Base-by-base conservation (phyloP, 2,113 vertebrate genomes). In the Euleptes europaea region DNA sequence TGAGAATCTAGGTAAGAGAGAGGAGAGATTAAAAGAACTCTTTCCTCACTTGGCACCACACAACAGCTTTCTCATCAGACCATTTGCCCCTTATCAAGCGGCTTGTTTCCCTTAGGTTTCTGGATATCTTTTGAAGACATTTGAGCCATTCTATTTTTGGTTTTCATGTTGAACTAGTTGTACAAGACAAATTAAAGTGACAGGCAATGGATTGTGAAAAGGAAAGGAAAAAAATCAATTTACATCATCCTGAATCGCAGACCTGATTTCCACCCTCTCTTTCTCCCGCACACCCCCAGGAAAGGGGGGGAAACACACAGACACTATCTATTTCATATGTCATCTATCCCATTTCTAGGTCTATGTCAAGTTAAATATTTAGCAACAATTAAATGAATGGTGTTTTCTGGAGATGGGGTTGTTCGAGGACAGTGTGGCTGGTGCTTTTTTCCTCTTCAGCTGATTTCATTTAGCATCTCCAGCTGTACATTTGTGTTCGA, bases 111-210 rank as follows among this genome's bases (percentile, higher is more conserved):
- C 66, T 33, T 42, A 33, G 15, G 21, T 74, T 12, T 42, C 57
- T 71, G 28, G 76, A 81, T 83, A 80, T 15, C 14, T 74, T 80
- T 63, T 33, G 28, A 49, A 82, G 63, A 76, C 26, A 11, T 60
- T 77, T 67, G 23, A 35, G 3, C 33, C 14, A 35, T 17, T 71
- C 47, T 84, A 88, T 72, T 72, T 11, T 4, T 44, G 77, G 78
- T 51, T 90, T 31, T 13, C 80, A 26, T 23, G 14, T 81, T 35
- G 80, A 83, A 2, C 1, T 77, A 80, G 14, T 23, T 71, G 44
- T 47, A 67, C 3, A 7, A 78, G 42, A 7, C 66, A 86, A 88
- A 90, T 84, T 33, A 81, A 89, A 85, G 83, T 51, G 8, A 82
- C 71, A 86, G n/a, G 31, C 42, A 80, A 67, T 5, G 8, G 54